Base-by-base conservation (phyloP, 23 tunicate species). In the Diplosoma virens region DNA sequence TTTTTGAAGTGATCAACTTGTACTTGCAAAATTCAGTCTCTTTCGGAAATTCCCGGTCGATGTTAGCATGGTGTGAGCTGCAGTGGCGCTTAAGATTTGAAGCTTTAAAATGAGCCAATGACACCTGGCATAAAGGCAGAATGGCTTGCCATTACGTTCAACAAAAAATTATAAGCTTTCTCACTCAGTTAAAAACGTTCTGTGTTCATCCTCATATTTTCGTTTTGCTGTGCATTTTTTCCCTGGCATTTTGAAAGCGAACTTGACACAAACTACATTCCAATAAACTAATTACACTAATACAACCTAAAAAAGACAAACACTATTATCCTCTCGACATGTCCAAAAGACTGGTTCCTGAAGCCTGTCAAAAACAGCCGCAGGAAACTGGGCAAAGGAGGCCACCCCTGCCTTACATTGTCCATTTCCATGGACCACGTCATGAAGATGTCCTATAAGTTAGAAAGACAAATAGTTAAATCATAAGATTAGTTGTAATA, bases 221-320 rank as follows among this genome's bases (percentile, higher is more conserved):
- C 72, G 72, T 66, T 66, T 66, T 66, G 72, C 72, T 66, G 72
- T 20, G 72, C 72, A 28, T 66, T 66, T 66, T 66, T 58, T 58
- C 65, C 20, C n/a, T n/a, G 65, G 7, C 65, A 58, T 58, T 58
- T 58, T 58, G 65, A 58, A 24, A n/a, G n/a, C n/a, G n/a, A n/a
- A n/a, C n/a, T n/a, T n/a, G n/a, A n/a, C n/a, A n/a, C n/a, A n/a
- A n/a, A n/a, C n/a, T n/a, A n/a, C n/a, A n/a, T n/a, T n/a, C n/a
- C n/a, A n/a, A n/a, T n/a, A 46, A 46, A 14, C 30, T 27, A 66
- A 66, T 25, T 66, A 66, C 26, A 66, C 72, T 66, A 28, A 66
- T 66, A 25, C 41, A 7, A 25, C 66, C 21, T 11, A 14, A 58
- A 58, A 58, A 58, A 11, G 7, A 58, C 16, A 14, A 58, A n/a